phyloP scores from a whole-genome alignment of 2,888 invertebrate species.

The Drosophila infuscata region DNA sequence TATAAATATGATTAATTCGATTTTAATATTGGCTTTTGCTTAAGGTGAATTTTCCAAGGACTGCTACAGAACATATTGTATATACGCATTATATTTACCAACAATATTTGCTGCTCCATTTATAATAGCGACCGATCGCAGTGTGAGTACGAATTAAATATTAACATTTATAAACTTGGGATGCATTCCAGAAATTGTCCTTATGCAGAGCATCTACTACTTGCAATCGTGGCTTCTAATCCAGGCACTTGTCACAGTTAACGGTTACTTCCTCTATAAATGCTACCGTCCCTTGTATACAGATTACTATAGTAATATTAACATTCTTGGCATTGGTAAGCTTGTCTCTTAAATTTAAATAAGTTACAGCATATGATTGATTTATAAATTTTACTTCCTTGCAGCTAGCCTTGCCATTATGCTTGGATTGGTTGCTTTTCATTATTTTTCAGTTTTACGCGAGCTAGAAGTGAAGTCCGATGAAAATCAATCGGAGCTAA shows the following conservation, averaged over 20 bases:
- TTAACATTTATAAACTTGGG: not conserved
- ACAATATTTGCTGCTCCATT: slow-evolving; percentile 16
- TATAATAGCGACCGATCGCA: slow-evolving; percentile 25
- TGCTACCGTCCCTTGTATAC: slow-evolving; percentile 35
- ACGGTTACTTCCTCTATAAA: slow-evolving; percentile 12
- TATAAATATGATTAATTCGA: not conserved
- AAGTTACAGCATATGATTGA: not conserved
- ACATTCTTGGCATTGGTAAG: slow-evolving; percentile 27
- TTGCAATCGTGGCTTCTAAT: slow-evolving; percentile 45
- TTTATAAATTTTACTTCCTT: not conserved
- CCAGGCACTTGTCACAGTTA: slow-evolving; percentile 11
- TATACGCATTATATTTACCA: slow-evolving; percentile 28
- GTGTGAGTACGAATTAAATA: slow-evolving; percentile 19
- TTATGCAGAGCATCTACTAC: slow-evolving; percentile 24
- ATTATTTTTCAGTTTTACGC: slow-evolving; percentile 6
- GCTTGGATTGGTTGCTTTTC: slow-evolving; percentile 11
- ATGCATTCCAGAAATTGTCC: not conserved
- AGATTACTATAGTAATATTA: not conserved
- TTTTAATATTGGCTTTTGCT: not conserved
- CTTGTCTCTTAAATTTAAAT: not conserved
- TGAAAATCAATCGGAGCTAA: not conserved
- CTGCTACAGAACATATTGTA: slow-evolving; percentile 8
- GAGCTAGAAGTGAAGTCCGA: not conserved
- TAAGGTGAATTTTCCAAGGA: slow-evolving; percentile 11
- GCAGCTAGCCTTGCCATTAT: slow-evolving; percentile 19